Conservation (phyloP, 2,797 vertebrate genomes). For the Cygnus olor region DNA sequence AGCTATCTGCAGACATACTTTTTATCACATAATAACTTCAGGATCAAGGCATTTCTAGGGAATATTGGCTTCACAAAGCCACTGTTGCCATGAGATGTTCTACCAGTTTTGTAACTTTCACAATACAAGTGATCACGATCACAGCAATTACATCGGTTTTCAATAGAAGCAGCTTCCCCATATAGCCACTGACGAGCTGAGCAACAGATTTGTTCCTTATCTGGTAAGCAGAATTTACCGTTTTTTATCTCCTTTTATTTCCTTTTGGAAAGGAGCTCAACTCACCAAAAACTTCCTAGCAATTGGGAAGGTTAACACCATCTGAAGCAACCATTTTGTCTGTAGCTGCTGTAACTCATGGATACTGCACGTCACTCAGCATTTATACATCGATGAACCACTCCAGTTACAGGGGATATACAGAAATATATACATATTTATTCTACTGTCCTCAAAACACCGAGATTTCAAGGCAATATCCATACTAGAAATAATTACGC, state of each 20-base stretch:
- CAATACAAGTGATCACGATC: rapidly evolving
- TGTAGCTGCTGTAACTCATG: background rate
- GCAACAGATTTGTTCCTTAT: background rate
- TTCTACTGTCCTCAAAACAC: background rate
- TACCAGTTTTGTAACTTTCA: background rate
- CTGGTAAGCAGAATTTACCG: background rate
- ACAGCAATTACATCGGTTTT: background rate
- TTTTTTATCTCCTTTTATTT: background rate
- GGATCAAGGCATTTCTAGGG: background rate
- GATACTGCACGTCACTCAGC: background rate
- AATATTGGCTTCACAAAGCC: background rate
- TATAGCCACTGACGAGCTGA: background rate
- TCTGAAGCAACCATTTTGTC: background rate
- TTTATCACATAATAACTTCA: background rate
- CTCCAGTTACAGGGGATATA: background rate
- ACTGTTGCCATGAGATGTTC: background rate
- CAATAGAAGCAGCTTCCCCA: background rate
- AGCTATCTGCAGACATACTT: background rate
- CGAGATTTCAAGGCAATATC: background rate
- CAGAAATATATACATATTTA: background rate
- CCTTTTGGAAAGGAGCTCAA: background rate
- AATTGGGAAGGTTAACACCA: background rate
- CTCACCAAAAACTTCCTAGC: background rate
- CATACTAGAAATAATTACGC: background rate
- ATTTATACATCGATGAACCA: background rate